Conservation (phyloP, 1,140 invertebrate species). For the Leptinotarsa undecemlineata region DNA sequence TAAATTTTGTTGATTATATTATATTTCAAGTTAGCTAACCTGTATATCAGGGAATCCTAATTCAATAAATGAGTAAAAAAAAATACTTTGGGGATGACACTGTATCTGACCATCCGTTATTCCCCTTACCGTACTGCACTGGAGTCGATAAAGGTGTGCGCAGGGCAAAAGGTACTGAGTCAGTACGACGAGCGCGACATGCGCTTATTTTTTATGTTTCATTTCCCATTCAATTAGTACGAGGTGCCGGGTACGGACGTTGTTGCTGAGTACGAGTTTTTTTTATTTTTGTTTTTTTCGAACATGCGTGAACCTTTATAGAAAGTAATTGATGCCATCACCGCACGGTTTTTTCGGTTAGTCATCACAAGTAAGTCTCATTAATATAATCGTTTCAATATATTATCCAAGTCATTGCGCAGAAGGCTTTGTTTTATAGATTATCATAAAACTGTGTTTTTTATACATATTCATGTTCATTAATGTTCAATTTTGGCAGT, state of each 20-base stretch:
- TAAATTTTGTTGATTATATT: too few species aligned
- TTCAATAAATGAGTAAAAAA: too few species aligned
- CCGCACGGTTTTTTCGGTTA: neutral
- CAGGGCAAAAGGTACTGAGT: slow-evolving; percentile 9
- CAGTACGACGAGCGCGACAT: slow-evolving; percentile 2
- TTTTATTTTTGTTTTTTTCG: neutral
- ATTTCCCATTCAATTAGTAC: slow-evolving; percentile 17
- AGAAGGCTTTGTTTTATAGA: too few species aligned
- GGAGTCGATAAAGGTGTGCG: neutral
- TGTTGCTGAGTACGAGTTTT: neutral
- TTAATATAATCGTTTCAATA: neutral
- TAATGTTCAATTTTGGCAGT: too few species aligned
- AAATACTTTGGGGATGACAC: too few species aligned
- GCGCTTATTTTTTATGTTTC: slow-evolving; percentile 6
- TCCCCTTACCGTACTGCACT: neutral
- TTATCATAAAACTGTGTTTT: too few species aligned
- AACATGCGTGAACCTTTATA: neutral
- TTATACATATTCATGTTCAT: too few species aligned
- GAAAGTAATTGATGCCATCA: neutral
- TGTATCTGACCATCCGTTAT: neutral
- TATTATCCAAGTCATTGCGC: too few species aligned
- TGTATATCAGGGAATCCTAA: too few species aligned
- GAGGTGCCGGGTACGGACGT: slow-evolving; percentile 8
- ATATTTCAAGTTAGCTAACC: too few species aligned
- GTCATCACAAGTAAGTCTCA: neutral